Conservation (phyloP, 2,113 vertebrate species). For the Xiphophorus couchianus region DNA sequence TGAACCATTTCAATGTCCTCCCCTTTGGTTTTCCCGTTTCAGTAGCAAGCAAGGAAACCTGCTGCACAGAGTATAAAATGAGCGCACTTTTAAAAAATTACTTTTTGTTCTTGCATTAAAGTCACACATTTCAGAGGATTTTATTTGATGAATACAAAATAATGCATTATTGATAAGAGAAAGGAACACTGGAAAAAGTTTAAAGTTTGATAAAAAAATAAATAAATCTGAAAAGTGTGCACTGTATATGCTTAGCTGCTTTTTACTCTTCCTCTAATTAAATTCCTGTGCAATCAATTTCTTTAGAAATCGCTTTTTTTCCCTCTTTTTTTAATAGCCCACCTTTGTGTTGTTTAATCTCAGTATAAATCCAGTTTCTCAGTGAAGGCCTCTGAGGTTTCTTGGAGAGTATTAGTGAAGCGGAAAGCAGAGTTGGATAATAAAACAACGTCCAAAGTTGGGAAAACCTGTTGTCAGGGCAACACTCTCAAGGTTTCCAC, state of each 20-base stretch:
- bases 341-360: background rate
- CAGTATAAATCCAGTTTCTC: no score
- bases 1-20: constrained; percentile 17
- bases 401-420: no score
- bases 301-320: background rate
- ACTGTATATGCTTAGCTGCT: background rate
- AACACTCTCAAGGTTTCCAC: no score
- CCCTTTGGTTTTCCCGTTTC: background rate
- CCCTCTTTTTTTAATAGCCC: background rate
- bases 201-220: background rate
- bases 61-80: background rate
- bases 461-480: no score
- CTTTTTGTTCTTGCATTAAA: background rate
- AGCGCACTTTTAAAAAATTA: background rate
- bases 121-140: background rate
- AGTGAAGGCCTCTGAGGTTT: no score
- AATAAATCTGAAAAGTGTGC: background rate
- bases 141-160: background rate
- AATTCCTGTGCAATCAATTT: background rate
- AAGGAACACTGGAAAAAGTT: background rate
- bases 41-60: background rate
- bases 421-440: no score
- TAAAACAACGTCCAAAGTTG: no score
- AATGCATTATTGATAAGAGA: background rate
- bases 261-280: background rate